These are phyloP conservation scores for Orientallactaga sibirica DNA, from an alignment of 2,797 vertebrate genomes.

Conservation along the genomic window DNA sequence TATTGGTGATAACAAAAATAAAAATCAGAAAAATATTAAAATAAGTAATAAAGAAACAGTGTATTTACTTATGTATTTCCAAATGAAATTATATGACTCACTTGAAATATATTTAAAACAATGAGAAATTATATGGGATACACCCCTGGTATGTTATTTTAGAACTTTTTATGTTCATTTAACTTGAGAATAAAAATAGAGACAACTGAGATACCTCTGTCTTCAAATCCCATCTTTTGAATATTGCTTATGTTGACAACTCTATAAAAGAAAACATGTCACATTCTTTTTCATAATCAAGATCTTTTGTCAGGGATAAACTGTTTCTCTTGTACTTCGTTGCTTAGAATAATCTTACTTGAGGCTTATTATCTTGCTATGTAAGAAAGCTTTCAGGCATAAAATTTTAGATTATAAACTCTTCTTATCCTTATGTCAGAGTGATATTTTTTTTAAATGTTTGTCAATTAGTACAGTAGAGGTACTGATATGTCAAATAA, in stretches of 20 bases:
- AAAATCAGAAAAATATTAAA: neutral
- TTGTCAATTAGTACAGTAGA: neutral
- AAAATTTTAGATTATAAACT: neutral
- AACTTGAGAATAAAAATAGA: neutral
- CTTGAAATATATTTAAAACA: neutral
- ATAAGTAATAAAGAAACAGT: neutral
- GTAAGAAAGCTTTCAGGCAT: neutral
- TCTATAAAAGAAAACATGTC: neutral
- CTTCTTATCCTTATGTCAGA: neutral
- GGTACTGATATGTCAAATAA: neutral
- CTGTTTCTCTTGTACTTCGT: neutral
- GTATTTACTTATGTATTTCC: neutral
- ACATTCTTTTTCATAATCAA: neutral
- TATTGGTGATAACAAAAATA: neutral
- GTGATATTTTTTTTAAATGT: neutral
- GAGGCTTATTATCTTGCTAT: neutral
- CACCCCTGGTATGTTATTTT: neutral
- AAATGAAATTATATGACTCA: conserved; percentile 22
- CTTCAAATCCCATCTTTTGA: neutral
- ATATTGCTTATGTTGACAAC: neutral
- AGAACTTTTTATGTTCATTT: conserved; percentile 20
- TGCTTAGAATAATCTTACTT: conserved; percentile 30
- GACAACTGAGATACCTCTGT: neutral
- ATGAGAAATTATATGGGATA: neutral
- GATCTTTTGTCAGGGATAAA: neutral